Base-by-base conservation (phyloP, 2,888 invertebrate species). In the Bursaphelenchus okinawaensis region DNA sequence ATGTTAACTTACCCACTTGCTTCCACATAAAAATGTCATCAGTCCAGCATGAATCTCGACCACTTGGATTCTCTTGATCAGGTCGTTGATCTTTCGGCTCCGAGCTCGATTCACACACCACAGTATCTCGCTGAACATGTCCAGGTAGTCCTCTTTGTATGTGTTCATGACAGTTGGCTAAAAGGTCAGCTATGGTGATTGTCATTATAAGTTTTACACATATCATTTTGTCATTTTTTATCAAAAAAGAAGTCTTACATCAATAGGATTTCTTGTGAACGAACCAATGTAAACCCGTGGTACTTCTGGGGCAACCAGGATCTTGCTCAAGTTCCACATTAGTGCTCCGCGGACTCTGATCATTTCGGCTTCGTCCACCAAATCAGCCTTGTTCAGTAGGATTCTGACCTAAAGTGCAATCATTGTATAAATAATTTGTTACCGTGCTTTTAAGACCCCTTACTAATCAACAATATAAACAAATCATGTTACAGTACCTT, bases 331-430 rank as follows among this genome's bases (percentile, higher is more conserved):
- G 16, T 20, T 16, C 64, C 64, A 68, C 68, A 68, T 68, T 7
- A 68, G 52, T 1, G 68, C 67, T 26, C 68, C 68, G n/a, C 62
- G 54, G 19, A 67, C 66, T n/a, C 64, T 63, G 7, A 67, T 61
- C 52, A 68, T 52, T 29, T 60, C 60, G 20, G 24, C 31, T 0
- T 56, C 55, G 19, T 55, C 52, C 26, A 68, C 55, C 27, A 29
- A 16, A 40, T 68, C 67, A 7, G 60, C 63, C 29, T 68, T 68
- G 67, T 68, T 68, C 52, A 68, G 55, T 12, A 68, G 57, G 54
- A 68, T 67, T 28, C 51, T 40, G 52, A 40, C 16, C 40, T 40
- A 40, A 40, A 40, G n/a, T 40, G 12, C 6, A 6, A 4, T 16
- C 12, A 6, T 16, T 16, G 2, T 40, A 40, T 16, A 40, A 40